phyloP scores from a whole-genome alignment of 2,888 invertebrate genomes.

The Apantesis nais region DNA sequence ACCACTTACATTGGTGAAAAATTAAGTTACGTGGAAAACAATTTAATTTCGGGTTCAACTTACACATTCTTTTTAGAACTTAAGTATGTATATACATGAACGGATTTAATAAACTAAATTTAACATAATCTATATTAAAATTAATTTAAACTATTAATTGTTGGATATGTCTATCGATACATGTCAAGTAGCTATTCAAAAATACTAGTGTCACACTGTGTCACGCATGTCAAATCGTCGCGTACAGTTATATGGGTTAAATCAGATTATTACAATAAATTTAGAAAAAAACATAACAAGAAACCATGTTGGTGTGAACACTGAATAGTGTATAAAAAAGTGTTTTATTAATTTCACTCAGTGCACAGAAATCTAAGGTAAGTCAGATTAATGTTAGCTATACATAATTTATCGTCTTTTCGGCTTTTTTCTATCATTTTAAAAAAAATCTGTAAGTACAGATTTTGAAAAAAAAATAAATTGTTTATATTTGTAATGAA shows the following conservation, averaged over 20 bases:
- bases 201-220: not conserved
- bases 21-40: no score
- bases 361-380: constrained; percentile 26
- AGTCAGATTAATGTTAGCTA: constrained; percentile 15
- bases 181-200: not conserved
- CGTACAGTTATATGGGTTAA: constrained; percentile 1
- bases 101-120: no score
- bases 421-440: not conserved
- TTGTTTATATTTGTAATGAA: not conserved
- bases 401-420: not conserved
- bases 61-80: no score
- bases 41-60: no score
- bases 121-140: no score
- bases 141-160: no score
- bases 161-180: not conserved
- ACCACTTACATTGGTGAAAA: no score
- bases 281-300: constrained; percentile 15
- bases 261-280: constrained; percentile 18
- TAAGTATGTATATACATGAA: no score
- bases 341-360: constrained; percentile 19
- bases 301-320: constrained; percentile 33
- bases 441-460: not conserved
- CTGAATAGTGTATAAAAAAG: constrained; percentile 27
- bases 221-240: constrained; percentile 26
- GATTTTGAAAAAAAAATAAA: not conserved